These are phyloP conservation scores for Leptopilina drosophilae DNA, from an alignment of 2,888 invertebrate species.

Conservation along the genomic window DNA sequence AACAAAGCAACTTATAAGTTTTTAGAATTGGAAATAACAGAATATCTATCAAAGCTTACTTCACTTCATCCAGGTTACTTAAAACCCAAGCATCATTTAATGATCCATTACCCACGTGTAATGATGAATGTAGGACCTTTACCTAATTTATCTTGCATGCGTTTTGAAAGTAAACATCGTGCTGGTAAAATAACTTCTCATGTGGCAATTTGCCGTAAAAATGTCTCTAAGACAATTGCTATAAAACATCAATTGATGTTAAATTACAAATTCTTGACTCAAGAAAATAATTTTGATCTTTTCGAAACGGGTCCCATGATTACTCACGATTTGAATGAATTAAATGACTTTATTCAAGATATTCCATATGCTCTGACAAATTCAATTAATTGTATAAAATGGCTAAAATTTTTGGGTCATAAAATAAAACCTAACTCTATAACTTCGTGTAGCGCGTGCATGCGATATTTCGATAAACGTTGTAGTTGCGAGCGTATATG, in stretches of 20 bases:
- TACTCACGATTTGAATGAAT: background rate
- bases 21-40: constrained; percentile 47
- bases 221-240: constrained; percentile 48
- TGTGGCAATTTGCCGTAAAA: constrained; percentile 42
- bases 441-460: too few species aligned
- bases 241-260: constrained; percentile 47
- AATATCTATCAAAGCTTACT: constrained; percentile 45
- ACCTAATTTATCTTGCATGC: constrained; percentile 49
- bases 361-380: background rate
- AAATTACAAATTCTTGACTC: constrained; percentile 40
- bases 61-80: constrained; percentile 44
- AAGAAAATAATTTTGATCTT: background rate
- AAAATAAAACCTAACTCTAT: constrained; percentile 43
- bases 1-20: constrained; percentile 38
- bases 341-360: background rate
- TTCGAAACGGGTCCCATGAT: constrained; percentile 6
- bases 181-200: constrained; percentile 44
- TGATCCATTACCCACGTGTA: constrained; percentile 51
- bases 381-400: constrained; percentile 44
- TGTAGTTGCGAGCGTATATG: too few species aligned
- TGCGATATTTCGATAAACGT: too few species aligned
- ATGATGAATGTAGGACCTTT: constrained; percentile 51
- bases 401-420: constrained; percentile 40
- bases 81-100: constrained; percentile 54
- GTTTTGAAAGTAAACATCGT: constrained; percentile 53